These are phyloP conservation scores for Patella vulgata DNA, from an alignment of 1,140 invertebrate genomes.

Conservation along the genomic window DNA sequence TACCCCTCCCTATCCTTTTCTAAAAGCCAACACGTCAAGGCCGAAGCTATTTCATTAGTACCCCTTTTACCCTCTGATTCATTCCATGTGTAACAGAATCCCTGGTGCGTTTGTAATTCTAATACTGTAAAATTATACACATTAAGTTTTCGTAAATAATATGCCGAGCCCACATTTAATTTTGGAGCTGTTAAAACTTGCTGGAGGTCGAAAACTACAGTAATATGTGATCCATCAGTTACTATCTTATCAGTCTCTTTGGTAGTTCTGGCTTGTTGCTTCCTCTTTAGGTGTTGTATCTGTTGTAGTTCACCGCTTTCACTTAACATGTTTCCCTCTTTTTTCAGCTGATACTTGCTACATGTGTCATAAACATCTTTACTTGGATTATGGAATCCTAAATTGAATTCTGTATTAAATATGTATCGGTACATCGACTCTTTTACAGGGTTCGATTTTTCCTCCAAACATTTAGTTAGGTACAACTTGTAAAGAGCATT, in stretches of 20 bases:
- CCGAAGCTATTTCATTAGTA: conserved; percentile 24
- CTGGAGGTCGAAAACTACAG: conserved; percentile 34
- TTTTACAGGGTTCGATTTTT: not conserved
- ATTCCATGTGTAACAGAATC: conserved; percentile 44
- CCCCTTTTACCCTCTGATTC: conserved; percentile 40
- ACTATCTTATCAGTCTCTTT: conserved; percentile 16
- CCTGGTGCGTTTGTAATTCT: conserved; percentile 26
- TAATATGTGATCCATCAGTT: not conserved
- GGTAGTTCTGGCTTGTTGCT: conserved; percentile 16
- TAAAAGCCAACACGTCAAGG: not conserved
- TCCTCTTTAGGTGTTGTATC: conserved; percentile 14
- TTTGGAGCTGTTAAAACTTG: conserved; percentile 28
- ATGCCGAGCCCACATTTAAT: conserved; percentile 37
- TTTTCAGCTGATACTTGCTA: too few species aligned
- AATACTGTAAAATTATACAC: conserved; percentile 44
- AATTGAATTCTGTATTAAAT: conserved; percentile 23
- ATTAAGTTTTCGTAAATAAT: conserved; percentile 47
- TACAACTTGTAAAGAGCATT: conserved; percentile 23
- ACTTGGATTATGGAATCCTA: conserved; percentile 4
- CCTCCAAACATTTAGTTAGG: conserved; percentile 10
- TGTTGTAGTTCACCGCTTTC: conserved; percentile 1
- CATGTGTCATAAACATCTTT: conserved; percentile 15
- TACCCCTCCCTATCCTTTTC: not conserved
- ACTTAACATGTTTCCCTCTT: too few species aligned
- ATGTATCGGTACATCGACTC: conserved; percentile 17